Evolutionary conservation across 1,140 invertebrate species (phyloP).

Genomic region (Neodiprion fabricii): DNA sequence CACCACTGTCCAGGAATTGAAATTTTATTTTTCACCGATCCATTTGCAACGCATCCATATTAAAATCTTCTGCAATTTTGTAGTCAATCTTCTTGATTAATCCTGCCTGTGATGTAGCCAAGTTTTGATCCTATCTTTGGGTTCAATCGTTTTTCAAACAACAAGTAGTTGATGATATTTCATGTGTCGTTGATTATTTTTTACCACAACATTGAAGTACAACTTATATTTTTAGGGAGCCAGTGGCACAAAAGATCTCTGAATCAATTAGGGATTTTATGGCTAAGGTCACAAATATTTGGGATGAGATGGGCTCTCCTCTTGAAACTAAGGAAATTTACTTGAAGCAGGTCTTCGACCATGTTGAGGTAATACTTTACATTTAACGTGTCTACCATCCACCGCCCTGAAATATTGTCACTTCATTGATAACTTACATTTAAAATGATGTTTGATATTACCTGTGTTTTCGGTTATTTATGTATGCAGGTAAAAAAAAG

Average conservation of each 20-base stretch:
- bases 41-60: no score
- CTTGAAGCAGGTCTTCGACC: constrained; percentile 30
- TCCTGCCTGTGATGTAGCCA: no score
- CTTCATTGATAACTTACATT: neutral
- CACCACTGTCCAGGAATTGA: no score
- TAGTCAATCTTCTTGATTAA: no score
- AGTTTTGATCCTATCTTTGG: no score
- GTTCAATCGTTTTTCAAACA: no score
- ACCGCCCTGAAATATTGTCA: neutral
- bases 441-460: neutral
- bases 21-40: no score
- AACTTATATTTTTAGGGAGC: neutral
- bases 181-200: no score
- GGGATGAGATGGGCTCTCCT: constrained; percentile 37
- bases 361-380: constrained; percentile 32
- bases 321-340: constrained; percentile 28
- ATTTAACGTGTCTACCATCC: neutral
- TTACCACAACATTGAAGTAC: no score
- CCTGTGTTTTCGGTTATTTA: neutral
- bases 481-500: neutral
- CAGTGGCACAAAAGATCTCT: neutral
- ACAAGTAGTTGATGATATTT: no score
- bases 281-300: constrained; percentile 21
- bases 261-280: neutral
- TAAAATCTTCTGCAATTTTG: no score